Base-by-base conservation (phyloP, 2,113 vertebrate genomes). In the Procavia capensis region DNA sequence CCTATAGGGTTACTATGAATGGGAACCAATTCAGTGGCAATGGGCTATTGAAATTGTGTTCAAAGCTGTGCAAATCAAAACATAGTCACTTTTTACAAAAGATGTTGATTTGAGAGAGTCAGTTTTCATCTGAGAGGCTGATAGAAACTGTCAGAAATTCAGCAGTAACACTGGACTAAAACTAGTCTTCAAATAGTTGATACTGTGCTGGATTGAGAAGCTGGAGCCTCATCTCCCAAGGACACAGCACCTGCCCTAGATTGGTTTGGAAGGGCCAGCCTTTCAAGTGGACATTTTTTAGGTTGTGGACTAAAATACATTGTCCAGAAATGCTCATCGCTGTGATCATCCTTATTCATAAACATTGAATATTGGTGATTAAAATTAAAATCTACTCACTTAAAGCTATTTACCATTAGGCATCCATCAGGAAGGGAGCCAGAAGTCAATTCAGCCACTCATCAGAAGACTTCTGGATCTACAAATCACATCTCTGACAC, bases 311-410 rank as follows among this genome's bases (percentile, higher is more conserved):
- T 79, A 17, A 95, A 95, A 96, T 92, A 83, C 88, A 76, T 83
- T 82, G 47, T 86, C 88, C 66, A 50, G 34, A 86, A 86, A 85
- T 94, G 64, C 87, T 27, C 54, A 89, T 61, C 43, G 57, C 74
- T 92, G 2, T 81, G 66, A 80, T 76, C 17, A 70, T 39, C 92
- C 63, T 89, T 66, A 84, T 84, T 94, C 43, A 54, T 81, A 87
- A 94, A 79, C 29, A 89, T 45, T 14, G 86, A 68, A 79, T 95
- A 84, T 88, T 89, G 84, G 78, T 76, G 80, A 95, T 78, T 94
- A 80, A 92, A 93, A 64, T 96, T 63, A 93, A 97, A 94, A 94
- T 41, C 50, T 22, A 57, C 78, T 87, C 43, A 93, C 78, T 94
- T 79, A 89, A 91, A 88, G 50, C 50, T 80, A 81, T 59, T 96